These are phyloP conservation scores for Leistus spinibarbis DNA, from an alignment of 2,888 invertebrate genomes.

Conservation along the genomic window DNA sequence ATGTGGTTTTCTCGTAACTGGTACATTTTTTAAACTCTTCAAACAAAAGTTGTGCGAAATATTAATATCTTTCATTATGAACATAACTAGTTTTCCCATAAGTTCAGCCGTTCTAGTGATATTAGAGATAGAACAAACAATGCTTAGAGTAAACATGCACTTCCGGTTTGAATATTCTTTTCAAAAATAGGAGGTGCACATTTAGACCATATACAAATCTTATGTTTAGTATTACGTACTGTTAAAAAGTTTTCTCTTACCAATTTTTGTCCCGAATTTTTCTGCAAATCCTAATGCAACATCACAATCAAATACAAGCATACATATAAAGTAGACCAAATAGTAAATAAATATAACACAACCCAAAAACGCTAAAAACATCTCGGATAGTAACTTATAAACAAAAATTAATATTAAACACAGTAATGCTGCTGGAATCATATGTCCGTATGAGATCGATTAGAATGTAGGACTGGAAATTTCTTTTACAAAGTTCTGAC, in stretches of 20 bases:
- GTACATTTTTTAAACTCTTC: too few species aligned
- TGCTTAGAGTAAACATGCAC: too few species aligned
- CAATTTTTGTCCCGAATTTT: conserved; percentile 65
- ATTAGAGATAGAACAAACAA: too few species aligned
- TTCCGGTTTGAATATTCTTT: too few species aligned
- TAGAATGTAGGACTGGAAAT: background rate
- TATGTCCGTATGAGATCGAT: background rate
- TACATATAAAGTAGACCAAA: conserved; percentile 59
- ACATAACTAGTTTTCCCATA: too few species aligned
- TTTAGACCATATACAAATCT: too few species aligned
- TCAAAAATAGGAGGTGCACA: too few species aligned
- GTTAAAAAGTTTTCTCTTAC: conserved; percentile 56
- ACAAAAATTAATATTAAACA: background rate
- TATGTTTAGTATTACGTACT: too few species aligned
- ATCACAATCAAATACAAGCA: conserved; percentile 66
- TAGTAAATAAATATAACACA: conserved; percentile 55
- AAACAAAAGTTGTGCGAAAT: too few species aligned
- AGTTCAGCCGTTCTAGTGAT: too few species aligned
- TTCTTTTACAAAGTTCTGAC: background rate
- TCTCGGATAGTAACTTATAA: conserved; percentile 4
- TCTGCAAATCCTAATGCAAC: conserved; percentile 63
- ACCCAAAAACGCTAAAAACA: conserved; percentile 18
- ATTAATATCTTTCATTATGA: too few species aligned
- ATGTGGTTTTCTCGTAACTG: too few species aligned
- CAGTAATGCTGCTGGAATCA: background rate